These are phyloP conservation scores for Echinometra lucunter DNA, from an alignment of 53 echinoderm and acorn worm genomes.

Conservation along the genomic window DNA sequence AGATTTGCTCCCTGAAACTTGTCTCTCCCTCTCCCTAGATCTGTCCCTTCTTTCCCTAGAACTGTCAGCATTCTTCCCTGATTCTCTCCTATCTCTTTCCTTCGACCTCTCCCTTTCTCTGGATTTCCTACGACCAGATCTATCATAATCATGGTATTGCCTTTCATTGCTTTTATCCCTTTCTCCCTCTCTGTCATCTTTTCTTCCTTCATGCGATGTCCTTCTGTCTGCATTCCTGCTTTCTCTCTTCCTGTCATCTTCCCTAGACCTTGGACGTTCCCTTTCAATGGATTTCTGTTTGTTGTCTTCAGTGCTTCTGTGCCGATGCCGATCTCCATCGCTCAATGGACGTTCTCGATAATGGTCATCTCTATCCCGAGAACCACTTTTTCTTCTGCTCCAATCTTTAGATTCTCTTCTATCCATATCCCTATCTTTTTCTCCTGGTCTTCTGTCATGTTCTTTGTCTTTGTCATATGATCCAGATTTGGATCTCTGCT, in stretches of 20 bases:
- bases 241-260: conserved; percentile 28
- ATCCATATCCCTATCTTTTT: background rate
- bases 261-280: conserved; percentile 34
- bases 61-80: background rate
- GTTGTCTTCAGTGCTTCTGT: background rate
- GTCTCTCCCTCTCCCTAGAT: conserved; percentile 21
- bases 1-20: background rate
- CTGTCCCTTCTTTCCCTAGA: conserved; percentile 32
- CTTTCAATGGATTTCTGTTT: conserved; percentile 18
- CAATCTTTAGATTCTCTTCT: conserved; percentile 43
- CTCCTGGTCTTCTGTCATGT: background rate
- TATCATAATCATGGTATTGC: conserved; percentile 17
- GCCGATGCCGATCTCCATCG: conserved; percentile 25
- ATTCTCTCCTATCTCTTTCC: background rate
- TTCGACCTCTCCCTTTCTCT: conserved; percentile 33
- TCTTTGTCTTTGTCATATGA: conserved; percentile 7
- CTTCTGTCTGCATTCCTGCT: conserved; percentile 1
- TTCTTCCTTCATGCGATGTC: background rate
- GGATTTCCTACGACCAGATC: conserved; percentile 23
- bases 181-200: conserved; percentile 48
- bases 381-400: conserved; percentile 51
- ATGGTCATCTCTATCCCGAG: conserved; percentile 9
- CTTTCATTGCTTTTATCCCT: conserved; percentile 64
- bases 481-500: conserved; percentile 48
- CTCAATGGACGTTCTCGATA: background rate